A percentile compares a stretch with the other conserved stretches of the same genome.
phyloP scores from a whole-genome alignment of 2,797 vertebrate species.

The Manis javanica region DNA sequence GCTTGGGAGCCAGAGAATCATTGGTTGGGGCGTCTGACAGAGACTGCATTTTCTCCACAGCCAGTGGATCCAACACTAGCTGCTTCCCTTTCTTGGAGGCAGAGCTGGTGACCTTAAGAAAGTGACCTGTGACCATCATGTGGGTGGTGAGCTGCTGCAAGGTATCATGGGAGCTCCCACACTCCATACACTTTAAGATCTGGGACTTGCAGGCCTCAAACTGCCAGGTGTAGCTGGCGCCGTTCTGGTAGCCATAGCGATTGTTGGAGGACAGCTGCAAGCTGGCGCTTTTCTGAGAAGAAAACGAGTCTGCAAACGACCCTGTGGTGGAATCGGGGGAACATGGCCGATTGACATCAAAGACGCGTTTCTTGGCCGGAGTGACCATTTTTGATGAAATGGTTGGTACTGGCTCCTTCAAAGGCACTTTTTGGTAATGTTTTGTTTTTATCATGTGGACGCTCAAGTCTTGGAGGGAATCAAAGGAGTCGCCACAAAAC shows the following conservation, averaged over 20 bases:
- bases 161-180: slow-evolving; percentile 98
- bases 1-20: slow-evolving; percentile 87
- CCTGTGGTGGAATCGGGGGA: slow-evolving; percentile 98
- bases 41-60: slow-evolving; percentile 97
- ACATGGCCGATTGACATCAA: slow-evolving; percentile 95
- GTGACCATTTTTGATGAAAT: slow-evolving; percentile 96
- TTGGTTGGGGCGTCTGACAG: slow-evolving; percentile 91
- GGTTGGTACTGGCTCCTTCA: slow-evolving; percentile 99
- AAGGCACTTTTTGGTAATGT: slow-evolving; percentile 99
- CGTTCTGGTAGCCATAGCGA: slow-evolving; percentile 98
- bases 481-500: slow-evolving; percentile 99
- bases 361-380: slow-evolving; percentile 96
- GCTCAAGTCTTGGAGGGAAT: slow-evolving; percentile 98
- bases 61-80: slow-evolving; percentile 96
- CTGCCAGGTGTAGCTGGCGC: slow-evolving; percentile 99
- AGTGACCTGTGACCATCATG: slow-evolving; percentile 99
- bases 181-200: slow-evolving; percentile 99
- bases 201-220: slow-evolving; percentile 99
- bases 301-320: slow-evolving; percentile 90
- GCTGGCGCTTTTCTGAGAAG: slow-evolving; percentile 90
- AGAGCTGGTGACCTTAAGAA: slow-evolving; percentile 98
- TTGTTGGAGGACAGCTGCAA: slow-evolving; percentile 93
- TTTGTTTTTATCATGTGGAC: slow-evolving; percentile 99
- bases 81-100: slow-evolving; percentile 99
- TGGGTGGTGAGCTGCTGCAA: slow-evolving; percentile 98